Evolutionary conservation across 2,888 invertebrate genomes (phyloP), one percentile per base, ranked within the genome.

Genomic region (Argynnis bischoffii): DNA sequence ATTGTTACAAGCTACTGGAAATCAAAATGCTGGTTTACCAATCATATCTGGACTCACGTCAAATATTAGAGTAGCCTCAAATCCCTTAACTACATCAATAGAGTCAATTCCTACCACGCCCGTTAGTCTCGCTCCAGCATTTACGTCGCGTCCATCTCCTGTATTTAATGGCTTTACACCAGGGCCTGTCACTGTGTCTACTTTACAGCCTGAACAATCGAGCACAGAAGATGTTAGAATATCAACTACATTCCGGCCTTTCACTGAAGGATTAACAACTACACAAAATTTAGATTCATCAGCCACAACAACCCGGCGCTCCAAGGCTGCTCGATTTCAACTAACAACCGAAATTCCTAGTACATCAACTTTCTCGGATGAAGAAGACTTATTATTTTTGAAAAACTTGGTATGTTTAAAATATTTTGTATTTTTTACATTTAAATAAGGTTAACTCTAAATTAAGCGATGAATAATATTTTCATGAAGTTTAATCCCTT

Each of bases 381-480:
- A 90, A 83, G 94, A 95, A 71, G 95, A 95, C 79, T 83, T 94
- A 72, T 93, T 90, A 51, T 94, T 95, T 79, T 81, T 95, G 26
- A 93, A 94, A 77, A 94, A 94, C 74, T 86, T 95, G 92, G 95
- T 95, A 89, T 84, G 86, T 76, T 60, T 60, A n/a, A 61, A 46
- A 65, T 57, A 11, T 55, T 21, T 31, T 53, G 16, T 41, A 16
- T 26, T 47, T 18, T 67, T 21, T 35, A 47, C 16, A 13, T 15
- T 46, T 54, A 54, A 35, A 4, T 15, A 14, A 53, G 5, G n/a
- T 1, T 15, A 31, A 15, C 26, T n/a, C 21, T 50, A 35, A 55
- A 57, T 21, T 50, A 48, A 11, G 6, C 31, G 35, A 41, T 41
- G 11, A 11, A 41, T 41, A 35, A 41, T 41, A 41, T 2, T 11